Percentiles rank a stretch among this genome's conserved stretches.
phyloP scores from a whole-genome alignment of 2,888 invertebrate genomes.

The Saturnia pavonia region DNA sequence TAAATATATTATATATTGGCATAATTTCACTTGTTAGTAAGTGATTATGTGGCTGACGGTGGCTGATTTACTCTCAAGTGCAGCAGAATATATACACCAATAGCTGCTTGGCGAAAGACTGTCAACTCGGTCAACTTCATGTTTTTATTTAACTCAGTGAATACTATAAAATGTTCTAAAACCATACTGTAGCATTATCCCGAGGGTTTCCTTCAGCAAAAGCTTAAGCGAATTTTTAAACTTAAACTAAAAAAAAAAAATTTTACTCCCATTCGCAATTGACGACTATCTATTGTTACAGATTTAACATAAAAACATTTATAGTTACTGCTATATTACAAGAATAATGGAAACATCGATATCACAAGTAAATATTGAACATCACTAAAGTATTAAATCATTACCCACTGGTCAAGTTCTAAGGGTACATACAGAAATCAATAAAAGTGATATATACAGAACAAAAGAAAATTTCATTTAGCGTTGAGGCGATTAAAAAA shows the following conservation, averaged over 20 bases:
- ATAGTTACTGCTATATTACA: background rate
- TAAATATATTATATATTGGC: too few relatives aligned
- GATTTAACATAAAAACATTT: too few relatives aligned
- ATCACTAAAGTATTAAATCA: background rate
- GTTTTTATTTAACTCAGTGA: background rate
- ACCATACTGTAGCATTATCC: background rate
- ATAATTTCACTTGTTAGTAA: background rate
- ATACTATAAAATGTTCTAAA: background rate
- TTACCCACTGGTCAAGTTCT: too few relatives aligned
- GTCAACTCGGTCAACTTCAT: background rate
- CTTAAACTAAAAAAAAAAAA: too few relatives aligned
- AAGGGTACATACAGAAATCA: background rate
- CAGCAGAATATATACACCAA: background rate
- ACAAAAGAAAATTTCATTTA: background rate
- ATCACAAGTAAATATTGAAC: background rate
- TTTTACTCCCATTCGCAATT: too few relatives aligned
- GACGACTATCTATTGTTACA: too few relatives aligned
- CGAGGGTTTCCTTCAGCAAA: background rate
- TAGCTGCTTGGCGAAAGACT: background rate
- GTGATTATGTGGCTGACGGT: too few relatives aligned
- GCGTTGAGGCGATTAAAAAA: background rate
- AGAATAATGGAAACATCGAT: background rate
- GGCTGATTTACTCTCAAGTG: background rate
- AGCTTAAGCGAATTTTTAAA: too few relatives aligned
- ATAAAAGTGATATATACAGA: background rate